These are phyloP conservation scores for Crotalus horridus DNA, from an alignment of 2,113 vertebrate genomes.

Conservation along the genomic window DNA sequence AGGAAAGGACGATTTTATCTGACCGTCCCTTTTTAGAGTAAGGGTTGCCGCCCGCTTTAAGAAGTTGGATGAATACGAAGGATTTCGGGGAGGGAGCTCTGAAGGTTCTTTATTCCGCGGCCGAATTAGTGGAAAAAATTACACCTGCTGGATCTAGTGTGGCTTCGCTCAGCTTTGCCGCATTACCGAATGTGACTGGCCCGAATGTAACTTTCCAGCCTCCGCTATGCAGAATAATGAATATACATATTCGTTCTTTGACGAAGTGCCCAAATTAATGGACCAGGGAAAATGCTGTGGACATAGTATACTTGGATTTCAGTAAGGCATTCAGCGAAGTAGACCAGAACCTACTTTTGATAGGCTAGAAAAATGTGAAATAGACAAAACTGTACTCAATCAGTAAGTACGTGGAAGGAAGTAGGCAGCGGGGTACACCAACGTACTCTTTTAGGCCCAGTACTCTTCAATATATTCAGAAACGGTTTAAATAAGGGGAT, in stretches of 20 bases:
- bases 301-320: not conserved
- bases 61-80: not conserved
- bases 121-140: not conserved
- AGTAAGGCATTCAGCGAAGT: not conserved
- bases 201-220: not conserved
- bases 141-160: not conserved
- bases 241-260: not conserved
- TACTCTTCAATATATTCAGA: not conserved
- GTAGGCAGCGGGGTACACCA: not conserved
- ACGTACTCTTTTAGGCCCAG: not conserved
- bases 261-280: too few relatives aligned
- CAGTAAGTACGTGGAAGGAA: not conserved
- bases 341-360: not conserved
- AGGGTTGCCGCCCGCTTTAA: not conserved
- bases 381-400: not conserved
- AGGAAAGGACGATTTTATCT: not conserved
- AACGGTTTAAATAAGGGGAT: not conserved
- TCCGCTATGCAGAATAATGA: not conserved
- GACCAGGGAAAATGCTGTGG: too few relatives aligned
- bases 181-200: not conserved
- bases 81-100: not conserved
- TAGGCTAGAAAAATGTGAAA: not conserved
- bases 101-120: not conserved
- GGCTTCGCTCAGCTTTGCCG: not conserved
- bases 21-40: not conserved